Conservation (phyloP, 2,113 vertebrate genomes). For the Genyomyrus donnyi region DNA sequence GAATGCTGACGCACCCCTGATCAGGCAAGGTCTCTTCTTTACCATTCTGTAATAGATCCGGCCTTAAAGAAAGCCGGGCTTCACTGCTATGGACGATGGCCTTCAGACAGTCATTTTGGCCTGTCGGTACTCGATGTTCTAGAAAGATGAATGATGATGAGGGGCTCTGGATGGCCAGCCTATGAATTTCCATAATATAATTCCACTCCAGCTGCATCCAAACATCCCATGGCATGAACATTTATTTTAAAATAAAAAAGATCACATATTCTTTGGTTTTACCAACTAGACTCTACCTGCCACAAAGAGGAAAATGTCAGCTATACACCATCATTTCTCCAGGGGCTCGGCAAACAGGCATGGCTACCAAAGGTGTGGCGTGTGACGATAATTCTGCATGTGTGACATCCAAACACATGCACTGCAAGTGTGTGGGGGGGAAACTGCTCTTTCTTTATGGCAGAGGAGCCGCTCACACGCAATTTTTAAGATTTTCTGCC, state of each 20-base stretch:
- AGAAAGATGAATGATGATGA: not conserved
- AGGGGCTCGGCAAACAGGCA: not conserved
- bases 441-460: not conserved
- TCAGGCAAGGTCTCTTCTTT: no score
- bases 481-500: not conserved
- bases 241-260: not conserved
- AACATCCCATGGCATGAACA: not conserved
- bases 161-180: not conserved
- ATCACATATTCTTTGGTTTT: not conserved
- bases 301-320: not conserved
- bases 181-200: not conserved
- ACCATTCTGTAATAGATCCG: not conserved
- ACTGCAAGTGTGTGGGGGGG: not conserved
- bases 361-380: not conserved
- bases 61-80: not conserved
- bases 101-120: not conserved
- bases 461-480: not conserved
- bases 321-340: not conserved
- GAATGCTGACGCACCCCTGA: not conserved
- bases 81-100: not conserved
- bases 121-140: not conserved
- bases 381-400: not conserved
- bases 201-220: not conserved
- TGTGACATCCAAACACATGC: not conserved
- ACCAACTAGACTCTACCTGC: not conserved